Evolutionary conservation across 2,797 vertebrate genomes (phyloP), one percentile per base, ranked within the genome.

Genomic region (Okamejei kenojei): DNA sequence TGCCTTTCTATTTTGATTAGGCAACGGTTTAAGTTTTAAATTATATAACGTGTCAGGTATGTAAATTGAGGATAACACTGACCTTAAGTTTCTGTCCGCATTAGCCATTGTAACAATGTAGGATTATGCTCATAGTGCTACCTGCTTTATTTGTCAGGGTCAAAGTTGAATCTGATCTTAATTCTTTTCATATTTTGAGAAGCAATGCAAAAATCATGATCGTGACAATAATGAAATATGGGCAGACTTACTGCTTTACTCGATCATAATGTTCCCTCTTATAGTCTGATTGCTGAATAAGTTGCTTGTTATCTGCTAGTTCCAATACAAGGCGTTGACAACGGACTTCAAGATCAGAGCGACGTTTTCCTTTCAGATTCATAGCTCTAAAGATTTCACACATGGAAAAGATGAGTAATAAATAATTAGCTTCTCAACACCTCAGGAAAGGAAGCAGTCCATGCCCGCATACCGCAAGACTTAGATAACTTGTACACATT

Each of bases 251-350:
- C 97, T 97, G 96, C 95, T 98, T 99, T 29, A 99, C 95, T 95
- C 96, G 97, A 94, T 97, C 97, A 94, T 99, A 99, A 96, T 99
- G 99, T 29, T 98, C 97, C 35, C 97, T 95, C 45, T 97, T 97
- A 95, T 97, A 99, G 95, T 99, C 97, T 54, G 98, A 98, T 94
- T 96, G 98, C 79, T 98, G 98, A 95, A 99, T 97, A 94, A 97
- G 97, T 94, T 98, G 98, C 94, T 98, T 99, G 93, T 98, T 99
- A 94, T 99, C 98, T 29, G 98, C 97, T 94, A 99, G 95, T 94
- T 99, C 98, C 90, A 99, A 96, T 5, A 97, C 96, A 93, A 99
- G 95, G 93, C 97, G 97, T 84, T 99, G 99, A 95, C 97, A 98
- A 95, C 98, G 97, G 90, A 97, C 94, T 94, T 99, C 98, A 93